Evolutionary conservation across 2,888 invertebrate genomes (phyloP).

Genomic region (Synanthedon vespiformis): DNA sequence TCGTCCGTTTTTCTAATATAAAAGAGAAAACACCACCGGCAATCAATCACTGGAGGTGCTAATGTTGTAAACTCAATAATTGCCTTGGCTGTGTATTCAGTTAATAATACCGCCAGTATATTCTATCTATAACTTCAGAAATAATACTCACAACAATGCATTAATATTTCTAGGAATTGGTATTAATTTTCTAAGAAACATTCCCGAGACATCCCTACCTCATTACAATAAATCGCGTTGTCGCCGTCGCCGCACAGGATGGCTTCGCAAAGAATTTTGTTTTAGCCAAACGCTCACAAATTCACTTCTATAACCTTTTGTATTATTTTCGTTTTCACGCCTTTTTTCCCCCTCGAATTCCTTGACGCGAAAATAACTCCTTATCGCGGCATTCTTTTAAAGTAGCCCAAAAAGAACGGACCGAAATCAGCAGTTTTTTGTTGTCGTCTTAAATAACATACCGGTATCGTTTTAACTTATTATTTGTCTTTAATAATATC

Average conservation of each 20-base stretch:
- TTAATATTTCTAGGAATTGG: conserved; percentile 49
- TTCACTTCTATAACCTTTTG: conserved; percentile 66
- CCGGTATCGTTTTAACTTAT: conserved; percentile 30
- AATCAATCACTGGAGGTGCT: neutral
- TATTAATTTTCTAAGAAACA: conserved; percentile 54
- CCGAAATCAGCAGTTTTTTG: conserved; percentile 45
- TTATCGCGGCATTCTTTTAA: conserved; percentile 67
- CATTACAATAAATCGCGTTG: conserved; percentile 64
- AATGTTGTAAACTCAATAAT: no score
- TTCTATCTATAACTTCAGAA: neutral
- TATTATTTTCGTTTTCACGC: conserved; percentile 70
- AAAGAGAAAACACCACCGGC: no score
- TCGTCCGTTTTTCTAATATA: no score
- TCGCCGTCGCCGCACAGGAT: conserved; percentile 69
- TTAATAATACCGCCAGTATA: neutral
- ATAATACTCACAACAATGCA: conserved; percentile 5
- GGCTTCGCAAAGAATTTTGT: conserved; percentile 67
- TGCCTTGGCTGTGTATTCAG: no score
- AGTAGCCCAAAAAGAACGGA: conserved; percentile 56
- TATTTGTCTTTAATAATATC: conserved; percentile 16
- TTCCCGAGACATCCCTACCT: conserved; percentile 46
- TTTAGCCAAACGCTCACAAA: conserved; percentile 69
- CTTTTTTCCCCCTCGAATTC: conserved; percentile 64
- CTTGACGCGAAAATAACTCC: conserved; percentile 67
- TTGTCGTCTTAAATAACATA: conserved; percentile 52